Base-by-base conservation (phyloP, 1,140 invertebrate species). In the Mylabris phalerata region DNA sequence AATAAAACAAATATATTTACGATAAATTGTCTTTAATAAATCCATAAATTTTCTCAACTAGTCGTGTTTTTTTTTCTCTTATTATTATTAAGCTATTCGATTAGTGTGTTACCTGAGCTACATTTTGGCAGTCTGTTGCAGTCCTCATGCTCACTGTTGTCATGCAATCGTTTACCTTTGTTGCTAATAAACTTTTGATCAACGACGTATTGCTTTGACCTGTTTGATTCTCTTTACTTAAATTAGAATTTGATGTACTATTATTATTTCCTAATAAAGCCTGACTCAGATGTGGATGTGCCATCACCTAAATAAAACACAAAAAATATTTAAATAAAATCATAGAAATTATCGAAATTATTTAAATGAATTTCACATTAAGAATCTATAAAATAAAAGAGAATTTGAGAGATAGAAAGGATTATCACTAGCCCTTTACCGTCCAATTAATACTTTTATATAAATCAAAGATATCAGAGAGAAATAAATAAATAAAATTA, bases 151-250 rank as follows among this genome's bases (percentile, higher is more conserved):
- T 62, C 70, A 75, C 66, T 72, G 74, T 75, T 78, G 79, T 65
- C 80, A 82, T 80, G 79, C 80, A 80, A 73, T 81, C 79, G 81
- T 85, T 77, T 79, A 93, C 86, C 81, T 92, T 93, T 74, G 84
- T 91, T 62, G 89, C 90, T 75, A 93, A 76, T 54, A 93, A 80
- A 77, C 85, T 90, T 78, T 92, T 92, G 70, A 93, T 91, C 65
- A 92, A 79, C 56, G 87, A 88, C 66, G 82, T 82, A 62, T 66
- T 70, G 47, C 70, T 70, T 64, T 71, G 70, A 61, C 68, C 65
- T 63, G 62, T 45, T 43, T 58, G 59, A 45, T 48, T 26, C 64
- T 71, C 64, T 70, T 68, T 64, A 63, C 66, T 48, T 41, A 45
- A 40, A 43, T 50, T 59, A 61, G 73, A 74, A 5, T 59, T 67